Percentiles rank a stretch among this genome's conserved stretches.
Evolutionary conservation across 1,140 invertebrate species (phyloP).

Genomic region (Zaprionus gabonicus): DNA sequence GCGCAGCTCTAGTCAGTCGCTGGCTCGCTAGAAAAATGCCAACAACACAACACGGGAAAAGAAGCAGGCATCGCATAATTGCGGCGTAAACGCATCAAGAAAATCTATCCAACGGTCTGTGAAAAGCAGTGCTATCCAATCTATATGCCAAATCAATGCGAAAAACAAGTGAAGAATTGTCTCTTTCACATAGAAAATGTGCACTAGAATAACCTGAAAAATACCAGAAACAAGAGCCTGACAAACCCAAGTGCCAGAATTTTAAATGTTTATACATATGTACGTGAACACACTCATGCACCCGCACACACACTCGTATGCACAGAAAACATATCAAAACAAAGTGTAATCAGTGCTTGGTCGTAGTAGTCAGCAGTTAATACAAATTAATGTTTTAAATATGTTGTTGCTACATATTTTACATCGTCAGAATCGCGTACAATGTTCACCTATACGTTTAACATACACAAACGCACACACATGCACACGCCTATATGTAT

Average conservation of each 20-base stretch:
- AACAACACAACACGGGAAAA: conserved; percentile 54
- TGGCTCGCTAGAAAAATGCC: conserved; percentile 57
- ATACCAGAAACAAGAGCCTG: conserved; percentile 33
- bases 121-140: conserved; percentile 30
- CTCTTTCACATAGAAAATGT: conserved; percentile 44
- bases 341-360: conserved; percentile 29
- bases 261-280: conserved; percentile 28
- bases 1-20: conserved; percentile 36
- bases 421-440: conserved; percentile 46
- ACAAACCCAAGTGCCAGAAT: conserved; percentile 12
- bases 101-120: conserved; percentile 47
- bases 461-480: conserved; percentile 14
- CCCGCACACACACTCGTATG: not conserved
- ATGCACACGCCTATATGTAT: conserved; percentile 10
- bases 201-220: conserved; percentile 39
- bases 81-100: conserved; percentile 41
- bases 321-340: conserved; percentile 22
- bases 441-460: conserved; percentile 26
- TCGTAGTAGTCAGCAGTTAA: conserved; percentile 20
- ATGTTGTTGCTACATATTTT: conserved; percentile 34
- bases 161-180: conserved; percentile 28
- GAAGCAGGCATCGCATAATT: conserved; percentile 44
- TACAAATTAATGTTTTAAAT: conserved; percentile 30
- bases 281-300: not conserved
- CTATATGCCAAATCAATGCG: conserved; percentile 30